Evolutionary conservation across 2,797 vertebrate species (phyloP).

Genomic region (Brachymystax lenok): DNA sequence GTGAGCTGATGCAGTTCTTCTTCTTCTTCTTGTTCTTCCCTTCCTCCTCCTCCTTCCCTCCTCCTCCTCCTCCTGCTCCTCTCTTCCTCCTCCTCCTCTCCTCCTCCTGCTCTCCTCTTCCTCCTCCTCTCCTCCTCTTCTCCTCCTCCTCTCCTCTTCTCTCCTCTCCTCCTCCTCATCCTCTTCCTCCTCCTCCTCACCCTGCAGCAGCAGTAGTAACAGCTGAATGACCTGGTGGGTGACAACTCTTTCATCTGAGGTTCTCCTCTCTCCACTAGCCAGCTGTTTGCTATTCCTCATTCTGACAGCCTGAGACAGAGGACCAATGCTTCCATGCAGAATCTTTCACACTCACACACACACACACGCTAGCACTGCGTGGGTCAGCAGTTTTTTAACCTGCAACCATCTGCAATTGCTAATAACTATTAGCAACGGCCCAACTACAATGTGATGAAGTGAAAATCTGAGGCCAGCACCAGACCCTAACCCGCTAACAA

Average conservation of each 20-base stretch:
- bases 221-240: conserved; percentile 64
- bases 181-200: conserved; percentile 32
- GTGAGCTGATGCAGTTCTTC: conserved; percentile 25
- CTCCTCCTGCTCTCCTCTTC: neutral
- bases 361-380: neutral
- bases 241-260: conserved; percentile 62
- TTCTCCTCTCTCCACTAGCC: conserved; percentile 56
- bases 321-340: conserved; percentile 14
- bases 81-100: neutral
- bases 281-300: conserved; percentile 80
- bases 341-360: neutral
- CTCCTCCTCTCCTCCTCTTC: neutral
- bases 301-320: conserved; percentile 60
- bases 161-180: conserved; percentile 70
- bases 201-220: conserved; percentile 34
- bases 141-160: conserved; percentile 20
- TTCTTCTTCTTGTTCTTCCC: conserved; percentile 8
- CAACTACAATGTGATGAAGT: no score
- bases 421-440: no score
- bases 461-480: no score
- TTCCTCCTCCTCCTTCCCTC: neutral
- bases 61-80: no score
- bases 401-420: no score
- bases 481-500: no score
- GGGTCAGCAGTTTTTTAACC: no score